These are phyloP conservation scores for Mylabris phalerata DNA, from an alignment of 1,140 invertebrate species.

Conservation along the genomic window DNA sequence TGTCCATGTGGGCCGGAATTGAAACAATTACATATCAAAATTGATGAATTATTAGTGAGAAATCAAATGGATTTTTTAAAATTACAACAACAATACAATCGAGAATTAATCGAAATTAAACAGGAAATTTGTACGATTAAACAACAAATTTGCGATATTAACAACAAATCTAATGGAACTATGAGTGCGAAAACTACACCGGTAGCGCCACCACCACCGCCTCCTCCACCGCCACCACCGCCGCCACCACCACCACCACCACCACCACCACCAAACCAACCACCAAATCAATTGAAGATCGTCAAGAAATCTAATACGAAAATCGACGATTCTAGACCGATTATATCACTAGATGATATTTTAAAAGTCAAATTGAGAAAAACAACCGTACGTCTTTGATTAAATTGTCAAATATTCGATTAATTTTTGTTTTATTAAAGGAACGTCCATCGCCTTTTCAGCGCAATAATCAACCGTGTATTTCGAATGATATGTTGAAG, in stretches of 20 bases:
- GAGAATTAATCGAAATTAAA: slow-evolving; percentile 9
- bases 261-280: slow-evolving; percentile 22
- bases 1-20: no score
- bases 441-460: slow-evolving; percentile 13
- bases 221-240: no score
- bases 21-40: no score
- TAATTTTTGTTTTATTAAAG: slow-evolving; percentile 13
- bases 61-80: no score
- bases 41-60: no score
- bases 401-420: slow-evolving; percentile 4
- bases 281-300: slow-evolving; percentile 1
- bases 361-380: slow-evolving; percentile 34
- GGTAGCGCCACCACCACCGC: slow-evolving; percentile 17
- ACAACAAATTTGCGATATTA: slow-evolving; percentile 2
- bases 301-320: slow-evolving; percentile 1
- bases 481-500: slow-evolving; percentile 28
- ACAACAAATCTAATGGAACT: background rate
- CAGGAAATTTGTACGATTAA: slow-evolving; percentile 14
- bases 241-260: slow-evolving; percentile 28
- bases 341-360: slow-evolving; percentile 33
- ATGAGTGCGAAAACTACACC: background rate
- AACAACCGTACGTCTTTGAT: slow-evolving; percentile 21
- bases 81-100: no score
- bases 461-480: slow-evolving; percentile 18
- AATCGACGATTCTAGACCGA: slow-evolving; percentile 20